These are phyloP conservation scores for Tiliacea aurago DNA, from an alignment of 2,888 invertebrate genomes.

Conservation along the genomic window DNA sequence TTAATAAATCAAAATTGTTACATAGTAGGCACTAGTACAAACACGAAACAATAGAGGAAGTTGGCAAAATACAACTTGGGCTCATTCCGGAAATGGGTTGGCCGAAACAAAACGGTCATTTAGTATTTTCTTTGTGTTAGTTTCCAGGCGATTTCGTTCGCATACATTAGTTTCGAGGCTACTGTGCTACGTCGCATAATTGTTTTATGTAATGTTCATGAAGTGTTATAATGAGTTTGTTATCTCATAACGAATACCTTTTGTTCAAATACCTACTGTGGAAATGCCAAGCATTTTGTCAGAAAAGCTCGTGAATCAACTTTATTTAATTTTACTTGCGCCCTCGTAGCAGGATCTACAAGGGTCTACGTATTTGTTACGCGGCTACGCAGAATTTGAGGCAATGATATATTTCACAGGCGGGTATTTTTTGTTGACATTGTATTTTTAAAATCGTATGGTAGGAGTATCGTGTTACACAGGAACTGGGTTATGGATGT, in stretches of 20 bases:
- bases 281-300: background rate
- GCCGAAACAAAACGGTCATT: conserved; percentile 70
- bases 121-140: conserved; percentile 64
- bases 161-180: conserved; percentile 54
- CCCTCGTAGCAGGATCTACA: conserved; percentile 16
- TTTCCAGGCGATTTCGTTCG: conserved; percentile 52
- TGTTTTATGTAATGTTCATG: conserved; percentile 37
- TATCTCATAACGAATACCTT: conserved; percentile 34
- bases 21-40: conserved; percentile 39
- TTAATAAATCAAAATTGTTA: conserved; percentile 63
- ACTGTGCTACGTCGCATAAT: conserved; percentile 1
- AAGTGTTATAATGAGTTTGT: conserved; percentile 45
- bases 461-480: background rate
- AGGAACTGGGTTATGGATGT: background rate
- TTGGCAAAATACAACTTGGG: conserved; percentile 55
- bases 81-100: conserved; percentile 66
- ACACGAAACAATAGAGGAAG: conserved; percentile 59
- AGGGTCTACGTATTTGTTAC: conserved; percentile 32
- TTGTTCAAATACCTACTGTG: conserved; percentile 26
- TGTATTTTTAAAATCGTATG: background rate
- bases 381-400: conserved; percentile 19
- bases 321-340: conserved; percentile 3
- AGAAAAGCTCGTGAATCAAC: conserved; percentile 12
- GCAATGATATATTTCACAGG: background rate
- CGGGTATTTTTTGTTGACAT: background rate